Evolutionary conservation across 2,797 vertebrate genomes (phyloP).

Genomic region (Cottoperca gobio): DNA sequence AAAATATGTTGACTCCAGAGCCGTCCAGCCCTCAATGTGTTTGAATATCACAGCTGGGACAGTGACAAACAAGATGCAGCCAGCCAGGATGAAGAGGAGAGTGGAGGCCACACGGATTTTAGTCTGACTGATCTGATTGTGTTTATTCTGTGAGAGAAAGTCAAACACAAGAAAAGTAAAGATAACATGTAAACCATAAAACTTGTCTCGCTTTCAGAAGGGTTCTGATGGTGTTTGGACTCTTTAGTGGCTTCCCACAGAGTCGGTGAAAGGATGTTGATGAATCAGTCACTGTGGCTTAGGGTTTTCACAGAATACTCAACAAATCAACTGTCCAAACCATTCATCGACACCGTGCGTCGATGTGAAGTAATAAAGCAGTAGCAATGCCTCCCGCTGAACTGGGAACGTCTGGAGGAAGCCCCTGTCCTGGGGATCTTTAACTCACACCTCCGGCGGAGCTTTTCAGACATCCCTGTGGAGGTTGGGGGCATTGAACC

Average conservation of each 20-base stretch:
- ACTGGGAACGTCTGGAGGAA: too few species aligned
- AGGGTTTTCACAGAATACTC: too few species aligned
- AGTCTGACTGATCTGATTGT: constrained; percentile 95
- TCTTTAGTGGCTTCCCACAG: neutral
- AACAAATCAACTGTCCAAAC: too few species aligned
- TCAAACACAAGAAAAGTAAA: neutral
- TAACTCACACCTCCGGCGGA: too few species aligned
- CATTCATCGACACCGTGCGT: too few species aligned
- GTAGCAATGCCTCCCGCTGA: too few species aligned
- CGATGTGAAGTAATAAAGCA: too few species aligned
- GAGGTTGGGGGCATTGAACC: too few species aligned
- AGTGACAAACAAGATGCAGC: constrained; percentile 94
- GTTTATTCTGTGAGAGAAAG: constrained; percentile 78
- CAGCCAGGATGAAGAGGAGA: constrained; percentile 93
- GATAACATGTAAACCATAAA: neutral
- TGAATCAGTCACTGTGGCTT: constrained; percentile 23
- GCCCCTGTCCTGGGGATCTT: too few species aligned
- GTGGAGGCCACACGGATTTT: constrained; percentile 96
- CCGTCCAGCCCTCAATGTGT: constrained; percentile 94
- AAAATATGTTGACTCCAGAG: constrained; percentile 94
- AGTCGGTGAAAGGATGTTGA: neutral
- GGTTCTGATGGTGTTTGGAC: neutral
- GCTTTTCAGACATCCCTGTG: too few species aligned
- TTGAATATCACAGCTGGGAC: constrained; percentile 95
- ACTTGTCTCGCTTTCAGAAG: constrained; percentile 1